phyloP scores from a whole-genome alignment of 2,113 vertebrate genomes.

The Oncorhynchus nerka region DNA sequence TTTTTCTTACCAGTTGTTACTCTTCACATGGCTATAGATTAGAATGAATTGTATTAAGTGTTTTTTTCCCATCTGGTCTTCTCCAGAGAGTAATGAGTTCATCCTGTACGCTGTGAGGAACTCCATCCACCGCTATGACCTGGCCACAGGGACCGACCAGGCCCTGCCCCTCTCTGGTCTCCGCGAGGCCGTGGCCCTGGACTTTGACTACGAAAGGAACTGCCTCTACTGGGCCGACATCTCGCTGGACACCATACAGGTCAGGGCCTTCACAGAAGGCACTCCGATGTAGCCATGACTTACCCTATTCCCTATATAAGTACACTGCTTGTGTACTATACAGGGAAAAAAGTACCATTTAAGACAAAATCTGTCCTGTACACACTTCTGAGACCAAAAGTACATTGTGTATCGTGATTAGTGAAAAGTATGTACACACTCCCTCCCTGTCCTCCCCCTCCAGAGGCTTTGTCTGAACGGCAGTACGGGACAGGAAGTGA shows the following conservation, averaged over 20 bases:
- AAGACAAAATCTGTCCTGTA: too few relatives aligned
- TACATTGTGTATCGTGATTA: too few relatives aligned
- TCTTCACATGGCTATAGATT: too few relatives aligned
- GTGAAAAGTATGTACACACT: not conserved
- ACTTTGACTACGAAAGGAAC: constrained; percentile 94
- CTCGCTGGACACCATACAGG: constrained; percentile 86
- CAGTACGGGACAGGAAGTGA: constrained; percentile 89
- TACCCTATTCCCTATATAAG: too few relatives aligned
- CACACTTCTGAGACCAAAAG: too few relatives aligned
- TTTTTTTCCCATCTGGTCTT: not conserved
- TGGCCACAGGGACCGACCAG: constrained; percentile 85
- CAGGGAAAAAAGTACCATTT: too few relatives aligned
- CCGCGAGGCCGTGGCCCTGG: constrained; percentile 87
- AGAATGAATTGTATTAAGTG: not conserved
- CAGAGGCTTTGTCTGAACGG: constrained; percentile 95
- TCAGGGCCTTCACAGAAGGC: constrained; percentile 15
- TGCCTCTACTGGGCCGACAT: constrained; percentile 97
- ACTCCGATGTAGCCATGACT: too few relatives aligned
- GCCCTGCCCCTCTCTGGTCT: constrained; percentile 86
- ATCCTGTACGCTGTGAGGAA: constrained; percentile 90
- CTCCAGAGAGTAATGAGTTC: constrained; percentile 93
- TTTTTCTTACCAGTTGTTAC: too few relatives aligned
- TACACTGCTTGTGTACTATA: too few relatives aligned
- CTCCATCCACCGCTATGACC: constrained; percentile 93
- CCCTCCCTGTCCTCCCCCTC: not conserved